These are phyloP conservation scores for Florisuga fusca DNA, from an alignment of 2,797 vertebrate genomes.

Conservation along the genomic window DNA sequence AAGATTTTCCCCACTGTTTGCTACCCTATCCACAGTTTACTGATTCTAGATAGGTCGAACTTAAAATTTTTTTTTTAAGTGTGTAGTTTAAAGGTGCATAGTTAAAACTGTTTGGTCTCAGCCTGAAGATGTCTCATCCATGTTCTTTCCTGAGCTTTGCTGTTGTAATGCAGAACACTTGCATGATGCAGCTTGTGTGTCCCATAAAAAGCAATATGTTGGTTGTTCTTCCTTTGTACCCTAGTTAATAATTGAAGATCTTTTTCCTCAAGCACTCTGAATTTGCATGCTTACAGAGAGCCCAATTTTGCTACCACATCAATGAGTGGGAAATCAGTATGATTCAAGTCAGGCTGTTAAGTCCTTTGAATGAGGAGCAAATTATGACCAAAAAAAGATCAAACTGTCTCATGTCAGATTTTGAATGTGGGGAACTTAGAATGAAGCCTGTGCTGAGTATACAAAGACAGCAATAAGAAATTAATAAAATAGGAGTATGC, in stretches of 20 bases:
- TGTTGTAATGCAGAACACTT: background rate
- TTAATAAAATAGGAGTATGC: background rate
- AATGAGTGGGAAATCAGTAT: background rate
- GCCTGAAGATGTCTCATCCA: background rate
- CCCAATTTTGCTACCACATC: background rate
- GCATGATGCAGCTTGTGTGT: background rate
- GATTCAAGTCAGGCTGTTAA: background rate
- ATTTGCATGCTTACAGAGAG: background rate
- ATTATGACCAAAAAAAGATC: background rate
- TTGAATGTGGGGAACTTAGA: background rate
- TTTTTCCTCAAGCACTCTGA: background rate
- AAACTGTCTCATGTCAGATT: background rate
- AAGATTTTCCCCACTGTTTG: background rate
- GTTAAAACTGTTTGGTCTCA: background rate
- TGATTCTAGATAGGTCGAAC: background rate
- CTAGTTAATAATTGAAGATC: background rate
- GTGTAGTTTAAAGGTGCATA: background rate
- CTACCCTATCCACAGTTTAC: background rate
- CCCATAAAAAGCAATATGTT: background rate
- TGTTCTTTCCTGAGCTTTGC: accelerated
- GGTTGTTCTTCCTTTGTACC: background rate
- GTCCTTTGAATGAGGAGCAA: background rate
- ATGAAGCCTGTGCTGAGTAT: background rate
- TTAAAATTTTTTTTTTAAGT: background rate
- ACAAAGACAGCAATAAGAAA: background rate